Percentiles rank a stretch among this genome's conserved stretches.
Conservation (phyloP, 1,140 invertebrate genomes). For the Drosophila mojavensis region DNA sequence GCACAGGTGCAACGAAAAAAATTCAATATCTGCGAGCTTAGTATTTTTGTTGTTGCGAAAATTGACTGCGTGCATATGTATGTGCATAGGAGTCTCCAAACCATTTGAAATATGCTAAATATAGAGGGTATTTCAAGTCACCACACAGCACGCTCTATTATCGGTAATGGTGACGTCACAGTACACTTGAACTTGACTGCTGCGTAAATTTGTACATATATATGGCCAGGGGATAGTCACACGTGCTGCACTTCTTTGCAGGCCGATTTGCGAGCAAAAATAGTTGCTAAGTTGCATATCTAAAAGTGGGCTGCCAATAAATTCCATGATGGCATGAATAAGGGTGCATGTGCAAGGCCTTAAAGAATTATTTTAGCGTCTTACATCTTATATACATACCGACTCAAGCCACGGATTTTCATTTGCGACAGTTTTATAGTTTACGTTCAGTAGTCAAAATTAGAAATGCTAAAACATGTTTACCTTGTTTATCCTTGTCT, state of each 20-base stretch:
- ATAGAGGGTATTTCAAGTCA: no score
- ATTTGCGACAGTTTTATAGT: no score
- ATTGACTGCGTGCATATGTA: no score
- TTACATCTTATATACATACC: no score
- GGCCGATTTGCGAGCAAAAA: constrained; percentile 10
- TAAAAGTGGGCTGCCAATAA: constrained; percentile 42
- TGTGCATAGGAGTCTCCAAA: no score
- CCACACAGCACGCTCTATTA: not conserved
- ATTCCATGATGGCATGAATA: not conserved
- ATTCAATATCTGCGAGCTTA: not conserved
- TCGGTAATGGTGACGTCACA: constrained; percentile 49
- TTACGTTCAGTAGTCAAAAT: no score
- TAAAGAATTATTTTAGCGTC: not conserved
- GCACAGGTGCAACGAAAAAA: no score
- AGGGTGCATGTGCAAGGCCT: not conserved
- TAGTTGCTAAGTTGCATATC: constrained; percentile 26
- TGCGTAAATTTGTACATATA: constrained; percentile 18
- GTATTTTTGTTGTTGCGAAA: no score
- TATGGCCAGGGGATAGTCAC: constrained; percentile 66
- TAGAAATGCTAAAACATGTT: no score
- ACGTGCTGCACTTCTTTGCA: constrained; percentile 17
- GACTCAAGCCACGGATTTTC: no score
- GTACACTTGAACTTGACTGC: constrained; percentile 19
- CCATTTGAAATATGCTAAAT: no score
- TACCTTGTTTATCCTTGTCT: no score